phyloP scores from a whole-genome alignment of 2,113 vertebrate genomes.

The Thymallus thymallus region DNA sequence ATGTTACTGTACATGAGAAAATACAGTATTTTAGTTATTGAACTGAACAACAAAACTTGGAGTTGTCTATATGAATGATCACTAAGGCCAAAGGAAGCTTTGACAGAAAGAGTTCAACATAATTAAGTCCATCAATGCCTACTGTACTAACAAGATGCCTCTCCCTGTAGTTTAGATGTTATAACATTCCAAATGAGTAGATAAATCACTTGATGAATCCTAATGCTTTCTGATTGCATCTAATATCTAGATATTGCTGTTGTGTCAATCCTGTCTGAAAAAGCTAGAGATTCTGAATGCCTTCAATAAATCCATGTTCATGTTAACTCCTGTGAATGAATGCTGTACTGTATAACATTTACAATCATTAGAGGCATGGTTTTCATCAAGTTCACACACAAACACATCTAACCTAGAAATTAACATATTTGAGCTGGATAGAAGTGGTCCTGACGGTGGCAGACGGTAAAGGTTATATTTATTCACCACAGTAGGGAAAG shows the following conservation, averaged over 20 bases:
- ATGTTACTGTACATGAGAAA: no score
- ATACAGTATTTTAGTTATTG: no score
- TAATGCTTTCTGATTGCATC: conserved; percentile 11
- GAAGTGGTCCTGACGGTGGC: background rate
- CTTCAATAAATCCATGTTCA: conserved; percentile 58
- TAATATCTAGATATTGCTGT: background rate
- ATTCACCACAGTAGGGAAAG: conserved; percentile 31
- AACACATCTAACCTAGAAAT: background rate
- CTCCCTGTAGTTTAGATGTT: no score
- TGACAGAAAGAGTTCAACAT: background rate
- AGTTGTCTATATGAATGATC: background rate
- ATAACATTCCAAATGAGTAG: background rate
- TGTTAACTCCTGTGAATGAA: no score
- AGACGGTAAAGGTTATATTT: conserved; percentile 34
- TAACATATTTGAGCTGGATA: background rate
- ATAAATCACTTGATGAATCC: background rate
- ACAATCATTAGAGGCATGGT: background rate
- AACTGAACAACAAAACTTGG: no score
- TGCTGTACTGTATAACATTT: background rate
- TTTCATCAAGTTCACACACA: background rate
- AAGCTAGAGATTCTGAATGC: conserved; percentile 47
- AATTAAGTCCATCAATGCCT: no score
- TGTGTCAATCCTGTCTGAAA: conserved; percentile 44
- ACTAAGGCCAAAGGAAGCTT: background rate
- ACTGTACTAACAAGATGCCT: no score